Base-by-base conservation (phyloP, 2,888 invertebrate genomes). In the Uloborus plumipes region DNA sequence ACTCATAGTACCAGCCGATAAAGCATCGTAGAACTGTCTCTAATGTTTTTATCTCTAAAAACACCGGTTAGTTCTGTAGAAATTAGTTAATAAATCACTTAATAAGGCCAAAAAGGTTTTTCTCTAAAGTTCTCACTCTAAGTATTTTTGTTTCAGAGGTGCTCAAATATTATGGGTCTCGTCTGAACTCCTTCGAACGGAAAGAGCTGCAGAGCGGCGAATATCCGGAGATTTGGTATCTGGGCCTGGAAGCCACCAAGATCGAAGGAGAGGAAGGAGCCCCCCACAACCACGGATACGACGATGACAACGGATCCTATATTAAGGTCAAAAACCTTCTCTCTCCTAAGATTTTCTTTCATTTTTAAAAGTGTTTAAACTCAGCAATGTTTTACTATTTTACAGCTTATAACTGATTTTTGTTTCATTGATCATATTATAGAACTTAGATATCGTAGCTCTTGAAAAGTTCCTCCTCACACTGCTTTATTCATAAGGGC, bases 261-360 rank as follows among this genome's bases (percentile, higher is more conserved):
- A 94, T 96, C 86, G 94, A 94, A 88, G 95, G 94, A n/a, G 93
- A 93, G 87, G 92, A 94, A 86, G 93, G 93, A 70, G 92, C 93
- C 73, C 93, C 94, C 67, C 93, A 94, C 88, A 96, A 96, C 90
- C 93, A 93, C 85, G 96, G 95, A 47, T 96, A 94, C 88, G 96
- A 97, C 87, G 96, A 97, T 87, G 96, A 96, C 85, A 95, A 95
- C 89, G 96, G 96, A 87, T 96, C 96, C 89, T 98, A 98, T 90
- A 94, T 95, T 89, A 98, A 97, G 93, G 96, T 95, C 89, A 53
- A 78, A 55, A 16, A 20, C 58, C n/a, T 26, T 3, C 26, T 26
- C 4, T 3, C 2, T 26, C 26, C 26, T 26, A 26, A 4, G 26
- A 26, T 3, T 26, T 4, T 26, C 4, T 26, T 26, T 3, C 26